Percentiles rank a stretch among this genome's conserved stretches.
Conservation (phyloP, 2,113 vertebrate genomes). For the Ariopsis seemanni region DNA sequence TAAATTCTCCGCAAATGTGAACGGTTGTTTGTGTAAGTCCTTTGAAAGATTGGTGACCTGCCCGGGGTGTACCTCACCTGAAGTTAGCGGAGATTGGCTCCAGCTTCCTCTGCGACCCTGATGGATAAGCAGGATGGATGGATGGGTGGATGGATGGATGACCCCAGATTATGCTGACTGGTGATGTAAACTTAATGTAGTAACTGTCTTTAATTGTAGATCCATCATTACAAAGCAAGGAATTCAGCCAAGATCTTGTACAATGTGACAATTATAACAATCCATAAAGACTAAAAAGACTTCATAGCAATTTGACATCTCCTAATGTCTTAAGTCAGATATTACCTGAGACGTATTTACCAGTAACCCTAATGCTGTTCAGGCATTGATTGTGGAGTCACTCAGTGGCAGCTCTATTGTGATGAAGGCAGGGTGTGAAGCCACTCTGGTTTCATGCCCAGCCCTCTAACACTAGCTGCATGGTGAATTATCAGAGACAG, state of each 20-base stretch:
- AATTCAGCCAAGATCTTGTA: background rate
- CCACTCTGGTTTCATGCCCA: slow-evolving; percentile 10
- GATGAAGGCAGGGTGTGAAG: slow-evolving; percentile 16
- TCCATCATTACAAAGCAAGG: background rate
- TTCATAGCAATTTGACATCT: slow-evolving; percentile 19
- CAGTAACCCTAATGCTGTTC: background rate
- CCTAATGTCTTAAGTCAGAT: background rate
- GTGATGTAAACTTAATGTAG: background rate
- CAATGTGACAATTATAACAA: background rate
- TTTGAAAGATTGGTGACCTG: too few relatives aligned
- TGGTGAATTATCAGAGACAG: slow-evolving; percentile 38
- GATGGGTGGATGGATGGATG: too few relatives aligned
- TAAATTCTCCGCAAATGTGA: too few relatives aligned
- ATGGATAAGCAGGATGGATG: too few relatives aligned
- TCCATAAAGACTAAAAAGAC: background rate
- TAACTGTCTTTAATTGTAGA: background rate
- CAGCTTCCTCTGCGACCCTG: too few relatives aligned
- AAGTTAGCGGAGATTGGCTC: too few relatives aligned
- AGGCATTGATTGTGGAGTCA: slow-evolving; percentile 24
- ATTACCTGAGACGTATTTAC: background rate
- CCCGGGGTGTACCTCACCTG: too few relatives aligned
- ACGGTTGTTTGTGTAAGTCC: too few relatives aligned
- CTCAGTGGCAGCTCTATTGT: slow-evolving; percentile 8
- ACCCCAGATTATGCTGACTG: background rate
- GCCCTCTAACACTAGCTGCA: slow-evolving; percentile 11